Evolutionary conservation across 2,113 vertebrate genomes (phyloP).

Genomic region (Stegastes partitus): DNA sequence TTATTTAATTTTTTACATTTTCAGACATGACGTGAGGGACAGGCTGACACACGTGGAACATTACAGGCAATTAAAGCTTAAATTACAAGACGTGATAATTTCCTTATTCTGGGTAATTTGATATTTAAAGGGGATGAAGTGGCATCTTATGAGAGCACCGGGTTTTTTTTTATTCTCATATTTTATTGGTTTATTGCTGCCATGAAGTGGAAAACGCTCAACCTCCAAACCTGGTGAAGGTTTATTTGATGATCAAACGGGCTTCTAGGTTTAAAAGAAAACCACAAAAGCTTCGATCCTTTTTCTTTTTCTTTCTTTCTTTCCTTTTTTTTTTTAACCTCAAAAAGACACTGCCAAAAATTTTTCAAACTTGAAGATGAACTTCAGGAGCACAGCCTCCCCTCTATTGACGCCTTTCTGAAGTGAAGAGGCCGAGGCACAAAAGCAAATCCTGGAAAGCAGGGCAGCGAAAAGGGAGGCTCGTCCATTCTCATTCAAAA

Average conservation of each 20-base stretch:
- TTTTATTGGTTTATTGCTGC: slow-evolving; percentile 11
- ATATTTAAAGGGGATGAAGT: not conserved
- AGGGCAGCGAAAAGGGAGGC: slow-evolving; percentile 59
- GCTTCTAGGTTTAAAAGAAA: slow-evolving; percentile 42
- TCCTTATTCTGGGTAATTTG: not conserved
- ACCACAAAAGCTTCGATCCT: no score
- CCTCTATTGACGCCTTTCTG: slow-evolving; percentile 86
- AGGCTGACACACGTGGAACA: not conserved
- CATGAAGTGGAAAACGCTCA: slow-evolving; percentile 13
- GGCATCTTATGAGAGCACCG: not conserved
- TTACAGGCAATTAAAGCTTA: no score
- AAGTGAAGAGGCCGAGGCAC: slow-evolving; percentile 84
- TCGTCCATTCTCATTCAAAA: slow-evolving; percentile 89
- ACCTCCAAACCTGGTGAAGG: slow-evolving; percentile 24
- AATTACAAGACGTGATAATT: not conserved
- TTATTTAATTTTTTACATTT: not conserved
- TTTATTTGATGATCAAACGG: slow-evolving; percentile 60
- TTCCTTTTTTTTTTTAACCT: slow-evolving; percentile 16
- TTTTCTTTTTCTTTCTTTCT: no score
- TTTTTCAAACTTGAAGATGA: slow-evolving; percentile 92
- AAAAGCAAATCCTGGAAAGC: slow-evolving; percentile 86
- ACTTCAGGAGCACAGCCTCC: slow-evolving; percentile 83
- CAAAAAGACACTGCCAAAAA: slow-evolving; percentile 60
- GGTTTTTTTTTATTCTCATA: slow-evolving; percentile 16
- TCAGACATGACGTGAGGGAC: not conserved